Evolutionary conservation across 1,140 invertebrate species (phyloP), one percentile per base, ranked within the genome.

Genomic region (Pinna nobilis): DNA sequence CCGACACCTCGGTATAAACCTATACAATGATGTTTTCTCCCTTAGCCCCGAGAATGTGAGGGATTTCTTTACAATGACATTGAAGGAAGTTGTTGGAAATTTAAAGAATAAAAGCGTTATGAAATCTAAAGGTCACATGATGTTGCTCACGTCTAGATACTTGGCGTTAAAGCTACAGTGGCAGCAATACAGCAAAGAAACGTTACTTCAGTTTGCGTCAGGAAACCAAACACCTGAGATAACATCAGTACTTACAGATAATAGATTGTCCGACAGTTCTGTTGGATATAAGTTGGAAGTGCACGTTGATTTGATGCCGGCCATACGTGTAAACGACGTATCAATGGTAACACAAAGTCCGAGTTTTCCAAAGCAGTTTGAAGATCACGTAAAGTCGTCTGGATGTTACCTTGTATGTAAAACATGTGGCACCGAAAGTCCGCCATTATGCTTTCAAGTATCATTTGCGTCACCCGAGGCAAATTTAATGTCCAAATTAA

Each of bases 251-350:
- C 55, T 33, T 7, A 33, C 37, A 59, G 55, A 35, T 20, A 59
- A 33, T 33, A 33, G n/a, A 32, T n/a, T n/a, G n/a, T n/a, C n/a
- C n/a, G n/a, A n/a, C n/a, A n/a, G n/a, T n/a, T n/a, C n/a, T n/a
- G n/a, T n/a, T n/a, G n/a, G n/a, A n/a, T n/a, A n/a, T n/a, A n/a
- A n/a, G n/a, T n/a, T n/a, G n/a, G 18, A 9, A 11, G 37, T 59
- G n/a, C 30, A 33, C 4, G 55, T 59, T 59, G 55, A 59, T 59
- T 35, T 59, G 37, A 59, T 59, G 55, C 15, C 37, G 55, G 55
- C 55, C 20, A 59, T 59, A 5, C 15, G 37, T 13, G 30, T 35
- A 35, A 30, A 30, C 1, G 1, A 32, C 37, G n/a, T 18, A 59
- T 30, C 33, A 18, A 18, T 7, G 20, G 30, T 59, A 25, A 33